Base-by-base conservation (phyloP, 2,797 vertebrate genomes). In the Aplochiton taeniatus region DNA sequence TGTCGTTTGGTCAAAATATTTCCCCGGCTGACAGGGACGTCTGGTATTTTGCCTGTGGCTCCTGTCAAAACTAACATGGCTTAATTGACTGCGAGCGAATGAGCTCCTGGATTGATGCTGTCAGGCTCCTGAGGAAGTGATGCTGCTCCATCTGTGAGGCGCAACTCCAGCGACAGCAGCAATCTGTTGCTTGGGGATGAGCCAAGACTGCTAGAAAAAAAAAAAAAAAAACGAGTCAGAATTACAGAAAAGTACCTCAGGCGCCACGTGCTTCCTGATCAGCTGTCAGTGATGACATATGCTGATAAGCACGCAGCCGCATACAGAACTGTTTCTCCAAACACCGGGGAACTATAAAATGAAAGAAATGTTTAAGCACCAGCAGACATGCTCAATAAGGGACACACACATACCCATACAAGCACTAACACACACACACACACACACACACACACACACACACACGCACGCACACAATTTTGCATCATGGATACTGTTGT, bases 21-120 rank as follows among this genome's bases (percentile, higher is more conserved):
- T 88, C 77, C 72, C 71, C 74, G 69, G 68, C 72, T 87, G 89
- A 91, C 87, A 83, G 82, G 86, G 86, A 89, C 76, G 85, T 79
- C 84, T 88, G 88, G 90, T 91, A 88, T 88, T 91, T 90, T 60
- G 91, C 89, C 87, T 68, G 78, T 84, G 88, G 90, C 88, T 86
- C 78, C 89, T 91, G 90, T 92, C 89, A 91, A 86, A 89, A 89
- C 87, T 87, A 92, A 89, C 90, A 89, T 80, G 85, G 87, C 90
- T 92, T 91, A 90, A 89, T 92, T 92, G 89, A 91, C 87, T 89
- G 86, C 84, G 73, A 89, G 89, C 84, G 88, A 89, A 91, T 88
- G 85, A 87, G 87, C 83, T 85, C 82, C 80, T 86, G 79, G 84
- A 90, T 88, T 84, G 89, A 86, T 88, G 84, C 90, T 89, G 90